Evolutionary conservation across 2,888 invertebrate species (phyloP), one percentile per base, ranked within the genome.

Genomic region (Phengaris alcon): DNA sequence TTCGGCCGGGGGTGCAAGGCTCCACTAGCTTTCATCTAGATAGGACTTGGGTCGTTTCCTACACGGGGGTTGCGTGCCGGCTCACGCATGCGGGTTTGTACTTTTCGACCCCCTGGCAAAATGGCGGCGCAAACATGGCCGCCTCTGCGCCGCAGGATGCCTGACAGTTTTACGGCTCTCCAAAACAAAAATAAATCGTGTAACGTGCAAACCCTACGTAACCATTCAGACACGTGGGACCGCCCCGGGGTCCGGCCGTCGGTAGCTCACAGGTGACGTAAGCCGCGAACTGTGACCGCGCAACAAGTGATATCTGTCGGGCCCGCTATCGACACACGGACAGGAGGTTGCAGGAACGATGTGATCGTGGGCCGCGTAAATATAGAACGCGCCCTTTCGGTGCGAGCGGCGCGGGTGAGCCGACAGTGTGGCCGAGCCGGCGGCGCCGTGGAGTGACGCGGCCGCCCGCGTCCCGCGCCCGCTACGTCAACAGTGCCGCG

Each of bases 51-150:
- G 89, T 84, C 90, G 85, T 90, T 90, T 86, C 84, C 83, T 83
- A 80, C 83, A 83, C 83, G 83, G 83, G 84, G 84, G 86, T 86
- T 89, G 90, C 89, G 90, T 90, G 86, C 86, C 90, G 90, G 86
- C 90, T 90, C 89, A 92, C 92, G 91, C 93, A 91, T 93, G 93
- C 93, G 91, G 91, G 88, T 87, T 35, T 88, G 87, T 88, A 88
- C 88, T 87, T 85, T 84, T 87, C 86, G 88, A 87, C 88, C 87
- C 90, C 90, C 89, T 88, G 86, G 90, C 90, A 94, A 94, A 90
- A 94, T 94, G 94, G 93, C 94, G 91, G 90, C 87, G 87, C 86
- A 90, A 92, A 93, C 90, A 93, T 94, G 93, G 93, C 94, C 89
- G 93, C 91, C 93, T 89, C 90, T 90, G 90, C 90, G 91, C 88